phyloP scores from a whole-genome alignment of 1,140 invertebrate species.

The Sweltsa coloradensis region DNA sequence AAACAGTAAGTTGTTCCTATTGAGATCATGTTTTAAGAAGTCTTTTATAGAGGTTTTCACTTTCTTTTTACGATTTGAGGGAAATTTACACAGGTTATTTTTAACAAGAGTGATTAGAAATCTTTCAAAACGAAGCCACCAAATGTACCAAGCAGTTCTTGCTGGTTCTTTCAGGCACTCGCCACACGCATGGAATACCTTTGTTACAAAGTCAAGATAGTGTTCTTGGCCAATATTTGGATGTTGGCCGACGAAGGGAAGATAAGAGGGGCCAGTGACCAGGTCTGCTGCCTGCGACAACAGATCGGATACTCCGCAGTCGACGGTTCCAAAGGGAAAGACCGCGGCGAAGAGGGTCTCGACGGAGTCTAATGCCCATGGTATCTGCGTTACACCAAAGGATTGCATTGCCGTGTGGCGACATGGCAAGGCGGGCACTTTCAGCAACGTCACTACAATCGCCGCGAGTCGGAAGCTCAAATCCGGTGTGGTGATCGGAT shows the following conservation, averaged over 20 bases:
- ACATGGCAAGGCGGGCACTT: constrained; percentile 39
- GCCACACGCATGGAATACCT: constrained; percentile 28
- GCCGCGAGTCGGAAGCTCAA: constrained; percentile 39
- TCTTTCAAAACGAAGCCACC: constrained; percentile 47
- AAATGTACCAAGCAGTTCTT: constrained; percentile 35
- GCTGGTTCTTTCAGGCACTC: constrained; percentile 23
- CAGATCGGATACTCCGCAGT: not conserved
- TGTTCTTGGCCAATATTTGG: constrained; percentile 46
- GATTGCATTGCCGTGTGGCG: constrained; percentile 30
- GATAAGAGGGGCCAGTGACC: constrained; percentile 39
- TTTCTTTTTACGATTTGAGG: constrained; percentile 30
- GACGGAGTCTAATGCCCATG: constrained; percentile 37
- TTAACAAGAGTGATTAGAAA: constrained; percentile 36
- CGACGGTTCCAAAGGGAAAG: not conserved
- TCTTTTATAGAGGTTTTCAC: constrained; percentile 38
- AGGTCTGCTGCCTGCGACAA: constrained; percentile 8
- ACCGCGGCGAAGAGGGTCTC: constrained; percentile 33
- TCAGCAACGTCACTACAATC: constrained; percentile 39
- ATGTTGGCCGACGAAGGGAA: constrained; percentile 36
- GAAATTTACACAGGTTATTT: constrained; percentile 28
- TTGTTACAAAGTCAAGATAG: constrained; percentile 37
- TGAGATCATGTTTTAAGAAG: constrained; percentile 36
- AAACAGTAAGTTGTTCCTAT: constrained; percentile 40
- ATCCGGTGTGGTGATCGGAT: constrained; percentile 40
- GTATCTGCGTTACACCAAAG: constrained; percentile 32